Conservation (phyloP, 2,797 vertebrate species). For the Menidia menidia region DNA sequence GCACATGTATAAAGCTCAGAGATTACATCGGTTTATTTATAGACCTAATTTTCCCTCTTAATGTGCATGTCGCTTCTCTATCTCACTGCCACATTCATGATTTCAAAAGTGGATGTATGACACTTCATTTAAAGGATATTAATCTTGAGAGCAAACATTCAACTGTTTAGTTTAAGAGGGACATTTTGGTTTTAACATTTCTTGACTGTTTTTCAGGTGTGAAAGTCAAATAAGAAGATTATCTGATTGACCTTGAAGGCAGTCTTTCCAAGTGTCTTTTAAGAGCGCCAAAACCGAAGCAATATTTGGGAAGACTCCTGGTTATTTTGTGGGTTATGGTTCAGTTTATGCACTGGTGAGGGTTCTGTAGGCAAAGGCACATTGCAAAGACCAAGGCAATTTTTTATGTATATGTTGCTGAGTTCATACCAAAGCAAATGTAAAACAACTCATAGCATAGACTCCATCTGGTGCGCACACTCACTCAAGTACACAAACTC, state of each 20-base stretch:
- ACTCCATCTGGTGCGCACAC: no score
- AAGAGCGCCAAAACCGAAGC: neutral
- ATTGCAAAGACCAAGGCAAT: neutral
- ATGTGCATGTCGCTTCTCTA: neutral
- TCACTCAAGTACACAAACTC: no score
- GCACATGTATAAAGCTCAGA: neutral
- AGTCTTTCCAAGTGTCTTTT: neutral
- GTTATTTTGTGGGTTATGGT: neutral
- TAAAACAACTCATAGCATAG: no score
- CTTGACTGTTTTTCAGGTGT: neutral
- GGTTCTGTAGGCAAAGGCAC: neutral
- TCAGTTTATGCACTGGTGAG: neutral
- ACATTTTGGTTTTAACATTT: neutral
- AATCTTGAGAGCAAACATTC: neutral
- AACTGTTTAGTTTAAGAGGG: neutral
- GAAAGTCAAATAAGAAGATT: neutral
- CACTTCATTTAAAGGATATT: neutral
- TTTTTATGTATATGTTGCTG: neutral
- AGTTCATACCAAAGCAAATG: neutral
- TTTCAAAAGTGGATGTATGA: neutral
- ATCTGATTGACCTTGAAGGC: neutral
- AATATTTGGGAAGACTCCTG: neutral
- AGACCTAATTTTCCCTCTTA: neutral
- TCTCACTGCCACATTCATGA: neutral
- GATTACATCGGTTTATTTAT: neutral